Base-by-base conservation (phyloP, 2,797 vertebrate species). In the Mus spretus region DNA sequence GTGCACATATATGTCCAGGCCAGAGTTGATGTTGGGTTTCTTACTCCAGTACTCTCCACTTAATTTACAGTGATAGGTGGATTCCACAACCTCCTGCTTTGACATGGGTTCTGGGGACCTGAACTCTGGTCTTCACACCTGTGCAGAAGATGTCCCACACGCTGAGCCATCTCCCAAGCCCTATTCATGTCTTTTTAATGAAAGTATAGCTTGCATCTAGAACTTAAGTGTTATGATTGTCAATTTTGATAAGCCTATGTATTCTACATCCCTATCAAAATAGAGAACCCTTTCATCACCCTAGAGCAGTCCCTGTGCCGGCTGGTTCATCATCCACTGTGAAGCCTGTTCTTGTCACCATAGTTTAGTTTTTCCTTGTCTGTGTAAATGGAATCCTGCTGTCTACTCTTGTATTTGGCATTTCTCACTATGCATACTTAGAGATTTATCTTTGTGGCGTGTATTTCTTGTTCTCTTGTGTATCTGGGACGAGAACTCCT, bases 241-340 rank as follows among this genome's bases (percentile, higher is more conserved):
- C n/a, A 92, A 1, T 93, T 94, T 95, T 96, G 57, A 95, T 79
- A 93, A 87, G 37, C 53, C 53, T 82, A 0, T 82, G 50, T 95
- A 75, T 87, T 85, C 40, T 10, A 47, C n/a, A 31, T 82, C 20
- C 11, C 24, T 94, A 1, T 57, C 72, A 94, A 95, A 77, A 63
- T 44, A 34, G 28, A 85, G 77, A 55, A 85, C 55, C 50, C 92
- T 84, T 93, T 95, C 6, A 67, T 88, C 47, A 70, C 61, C 70
- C 47, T 15, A 24, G 59, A 88, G 82, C 12, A 4, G 86, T 61
- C 50, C 65, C n/a, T 92, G 34, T 63, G 17, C 65, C 59, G 57
- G 13, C 47, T 37, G 15, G 14, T 44, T 31, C 57, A 22, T 26
- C 57, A 17, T 57, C 6, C 14, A 17, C 70, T 83, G 77, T 37